These are phyloP conservation scores for Epicauta chinensis DNA, from an alignment of 1,140 invertebrate genomes.

Conservation along the genomic window DNA sequence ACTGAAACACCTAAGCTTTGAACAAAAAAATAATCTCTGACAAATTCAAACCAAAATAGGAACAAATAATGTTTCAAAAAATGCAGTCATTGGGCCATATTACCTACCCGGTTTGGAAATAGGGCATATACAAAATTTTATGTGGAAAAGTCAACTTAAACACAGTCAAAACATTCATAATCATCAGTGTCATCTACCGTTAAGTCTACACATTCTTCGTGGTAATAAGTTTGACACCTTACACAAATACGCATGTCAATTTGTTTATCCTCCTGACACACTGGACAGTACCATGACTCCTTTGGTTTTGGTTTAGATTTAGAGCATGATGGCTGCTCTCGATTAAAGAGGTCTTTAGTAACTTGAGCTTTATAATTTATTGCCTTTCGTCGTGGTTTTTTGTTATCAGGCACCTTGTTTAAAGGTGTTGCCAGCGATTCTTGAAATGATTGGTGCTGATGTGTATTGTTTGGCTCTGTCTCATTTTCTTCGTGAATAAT, in stretches of 20 bases:
- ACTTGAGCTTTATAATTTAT: conserved; percentile 1
- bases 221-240: background rate
- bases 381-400: background rate
- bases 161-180: background rate
- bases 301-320: background rate
- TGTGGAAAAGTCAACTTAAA: too few relatives aligned
- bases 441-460: background rate
- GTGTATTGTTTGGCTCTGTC: background rate
- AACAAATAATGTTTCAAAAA: too few relatives aligned
- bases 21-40: too few relatives aligned
- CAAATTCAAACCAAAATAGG: too few relatives aligned
- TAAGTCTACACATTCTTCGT: background rate
- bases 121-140: too few relatives aligned
- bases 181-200: background rate
- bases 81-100: too few relatives aligned
- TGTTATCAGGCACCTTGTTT: too few relatives aligned
- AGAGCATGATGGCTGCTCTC: background rate
- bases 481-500: background rate
- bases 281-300: background rate
- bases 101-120: too few relatives aligned
- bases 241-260: background rate
- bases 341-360: conserved; percentile 1
- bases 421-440: background rate
- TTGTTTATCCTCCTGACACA: background rate
- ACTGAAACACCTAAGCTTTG: too few relatives aligned